A percentile compares a stretch with the other conserved stretches of the same genome.
phyloP scores from a whole-genome alignment of 2,797 vertebrate genomes.

The Coranthus polyacanthus region DNA sequence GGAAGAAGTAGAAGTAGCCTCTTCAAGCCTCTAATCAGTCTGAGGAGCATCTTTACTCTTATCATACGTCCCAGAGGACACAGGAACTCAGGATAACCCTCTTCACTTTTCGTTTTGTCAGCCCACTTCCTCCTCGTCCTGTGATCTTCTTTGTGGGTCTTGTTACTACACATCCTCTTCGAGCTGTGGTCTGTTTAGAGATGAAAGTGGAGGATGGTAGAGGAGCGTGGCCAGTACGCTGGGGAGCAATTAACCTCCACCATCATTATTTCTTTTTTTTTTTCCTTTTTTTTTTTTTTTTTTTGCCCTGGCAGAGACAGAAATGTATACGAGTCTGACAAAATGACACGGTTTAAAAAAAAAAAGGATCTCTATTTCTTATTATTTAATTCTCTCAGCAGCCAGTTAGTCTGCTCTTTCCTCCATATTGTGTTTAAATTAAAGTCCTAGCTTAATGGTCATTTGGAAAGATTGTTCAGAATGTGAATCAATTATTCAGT shows the following conservation, averaged over 20 bases:
- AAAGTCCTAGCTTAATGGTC: too few relatives aligned
- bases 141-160: constrained; percentile 39
- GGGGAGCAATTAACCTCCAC: constrained; percentile 72
- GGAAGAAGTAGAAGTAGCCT: constrained; percentile 20
- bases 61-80: constrained; percentile 18
- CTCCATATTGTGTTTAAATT: too few relatives aligned
- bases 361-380: background rate
- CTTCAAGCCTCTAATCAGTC: background rate
- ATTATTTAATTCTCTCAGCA: too few relatives aligned
- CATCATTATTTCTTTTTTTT: constrained; percentile 32
- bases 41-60: constrained; percentile 19
- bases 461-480: too few relatives aligned
- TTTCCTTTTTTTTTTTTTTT: too few relatives aligned
- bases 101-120: constrained; percentile 26
- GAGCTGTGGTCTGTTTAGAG: constrained; percentile 42
- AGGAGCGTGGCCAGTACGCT: constrained; percentile 48
- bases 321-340: constrained; percentile 29
- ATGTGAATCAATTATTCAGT: too few relatives aligned
- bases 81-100: constrained; percentile 26
- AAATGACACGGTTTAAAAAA: background rate
- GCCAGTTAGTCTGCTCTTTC: too few relatives aligned
- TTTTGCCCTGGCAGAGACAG: constrained; percentile 32
- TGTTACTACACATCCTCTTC: constrained; percentile 29
- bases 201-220: constrained; percentile 63
- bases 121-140: constrained; percentile 27